Evolutionary conservation across 2,888 invertebrate species (phyloP).

Genomic region (Sarcophaga subvicina): DNA sequence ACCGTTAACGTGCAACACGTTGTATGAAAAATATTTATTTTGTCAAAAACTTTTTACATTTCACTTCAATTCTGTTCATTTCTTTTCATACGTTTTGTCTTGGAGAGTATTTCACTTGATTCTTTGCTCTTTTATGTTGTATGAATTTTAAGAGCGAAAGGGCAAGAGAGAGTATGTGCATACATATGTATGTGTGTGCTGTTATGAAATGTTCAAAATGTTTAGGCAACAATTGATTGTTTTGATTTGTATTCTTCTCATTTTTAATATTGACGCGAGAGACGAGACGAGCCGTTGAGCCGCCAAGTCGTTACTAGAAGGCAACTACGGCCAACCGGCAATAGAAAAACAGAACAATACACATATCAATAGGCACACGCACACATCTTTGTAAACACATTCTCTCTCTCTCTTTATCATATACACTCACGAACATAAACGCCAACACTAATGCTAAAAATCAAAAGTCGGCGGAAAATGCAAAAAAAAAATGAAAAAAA

Average conservation of each 20-base stretch:
- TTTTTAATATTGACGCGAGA: slow-evolving; percentile 63
- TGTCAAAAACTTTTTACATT: not conserved
- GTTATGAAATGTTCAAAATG: not conserved
- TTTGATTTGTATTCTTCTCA: not conserved
- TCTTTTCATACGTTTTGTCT: not conserved
- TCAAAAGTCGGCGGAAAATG: slow-evolving; percentile 46
- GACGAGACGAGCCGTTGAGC: slow-evolving; percentile 79
- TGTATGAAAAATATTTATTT: slow-evolving; percentile 50
- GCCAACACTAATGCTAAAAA: slow-evolving; percentile 9
- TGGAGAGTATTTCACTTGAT: not conserved
- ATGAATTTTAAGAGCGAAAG: no score
- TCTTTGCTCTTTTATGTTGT: not conserved
- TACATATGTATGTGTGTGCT: no score
- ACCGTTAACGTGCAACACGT: slow-evolving; percentile 20
- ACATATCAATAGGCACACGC: not conserved
- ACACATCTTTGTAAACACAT: slow-evolving; percentile 19
- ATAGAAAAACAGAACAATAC: slow-evolving; percentile 71
- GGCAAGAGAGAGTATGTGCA: no score
- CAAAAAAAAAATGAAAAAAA: slow-evolving; percentile 20
- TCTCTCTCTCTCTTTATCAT: not conserved
- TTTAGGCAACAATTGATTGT: slow-evolving; percentile 42
- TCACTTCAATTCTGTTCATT: slow-evolving; percentile 1
- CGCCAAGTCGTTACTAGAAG: slow-evolving; percentile 78
- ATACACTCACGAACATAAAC: slow-evolving; percentile 17
- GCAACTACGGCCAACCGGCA: slow-evolving; percentile 73